Conservation (phyloP, 2,113 vertebrate genomes). For the Myrmophylax atrothorax region DNA sequence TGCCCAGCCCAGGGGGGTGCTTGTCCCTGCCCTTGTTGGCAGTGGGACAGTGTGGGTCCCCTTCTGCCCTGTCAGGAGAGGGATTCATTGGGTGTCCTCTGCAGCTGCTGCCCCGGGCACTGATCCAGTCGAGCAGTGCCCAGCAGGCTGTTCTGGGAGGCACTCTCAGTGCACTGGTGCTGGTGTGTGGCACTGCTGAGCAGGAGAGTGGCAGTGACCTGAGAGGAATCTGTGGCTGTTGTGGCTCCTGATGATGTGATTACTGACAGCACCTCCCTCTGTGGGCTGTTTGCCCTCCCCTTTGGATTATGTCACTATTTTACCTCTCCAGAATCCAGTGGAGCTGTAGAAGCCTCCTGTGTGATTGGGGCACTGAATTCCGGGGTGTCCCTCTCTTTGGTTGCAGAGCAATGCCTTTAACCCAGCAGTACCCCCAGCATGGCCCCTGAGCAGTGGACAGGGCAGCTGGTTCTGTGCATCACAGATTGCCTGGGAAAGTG, state of each 20-base stretch:
- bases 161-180: background rate
- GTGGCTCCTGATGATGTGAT: background rate
- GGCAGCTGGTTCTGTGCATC: background rate
- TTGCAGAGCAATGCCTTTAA: background rate
- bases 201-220: background rate
- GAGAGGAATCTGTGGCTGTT: background rate
- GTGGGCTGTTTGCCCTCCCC: background rate
- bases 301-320: background rate
- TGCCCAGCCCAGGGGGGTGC: background rate
- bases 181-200: background rate
- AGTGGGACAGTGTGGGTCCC: background rate
- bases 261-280: background rate
- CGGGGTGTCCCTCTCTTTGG: background rate
- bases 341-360: background rate
- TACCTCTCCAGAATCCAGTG: background rate
- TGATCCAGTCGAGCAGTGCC: background rate
- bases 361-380: background rate
- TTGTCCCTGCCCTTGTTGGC: background rate
- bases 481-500: background rate
- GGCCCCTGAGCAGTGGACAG: background rate
- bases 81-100: background rate
- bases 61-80: background rate
- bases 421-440: accelerated
- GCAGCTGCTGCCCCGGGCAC: background rate
- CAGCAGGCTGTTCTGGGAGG: background rate